A percentile compares a stretch with the other conserved stretches of the same genome.
Evolutionary conservation across 92 coral and sea anemone genomes (phyloP).

Genomic region (Porites cylindrica): DNA sequence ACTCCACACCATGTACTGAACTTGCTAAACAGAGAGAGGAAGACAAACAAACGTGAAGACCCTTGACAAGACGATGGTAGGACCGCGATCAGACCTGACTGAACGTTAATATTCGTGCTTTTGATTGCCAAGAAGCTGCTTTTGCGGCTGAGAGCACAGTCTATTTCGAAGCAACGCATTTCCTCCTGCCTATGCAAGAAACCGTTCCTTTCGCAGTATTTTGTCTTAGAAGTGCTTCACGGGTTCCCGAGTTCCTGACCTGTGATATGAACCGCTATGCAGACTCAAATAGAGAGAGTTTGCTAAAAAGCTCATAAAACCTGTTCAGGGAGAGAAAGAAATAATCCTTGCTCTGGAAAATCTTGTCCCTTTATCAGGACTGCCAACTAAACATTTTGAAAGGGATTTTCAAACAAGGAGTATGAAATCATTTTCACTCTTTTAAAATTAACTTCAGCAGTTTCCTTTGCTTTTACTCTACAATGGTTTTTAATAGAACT

Average conservation of each 20-base stretch:
- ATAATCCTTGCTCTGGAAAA: conserved; percentile 2
- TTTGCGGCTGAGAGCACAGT: not conserved
- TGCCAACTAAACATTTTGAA: conserved; percentile 13
- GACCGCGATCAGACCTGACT: conserved; percentile 4
- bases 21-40: conserved; percentile 1
- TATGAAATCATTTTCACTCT: not conserved
- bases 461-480: conserved; percentile 12
- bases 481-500: not conserved
- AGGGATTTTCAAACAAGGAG: not conserved
- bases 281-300: not conserved
- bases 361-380: conserved; percentile 4
- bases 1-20: conserved; percentile 4
- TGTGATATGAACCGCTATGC: conserved; percentile 1
- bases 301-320: not conserved
- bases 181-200: not conserved
- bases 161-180: not conserved
- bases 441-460: not conserved
- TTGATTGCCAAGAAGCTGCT: not conserved
- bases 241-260: conserved; percentile 9
- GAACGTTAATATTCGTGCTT: conserved; percentile 11
- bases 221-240: not conserved
- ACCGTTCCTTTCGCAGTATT: not conserved
- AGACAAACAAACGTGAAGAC: not conserved
- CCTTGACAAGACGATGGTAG: conserved; percentile 15
- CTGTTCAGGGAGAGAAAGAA: conserved; percentile 8